Percentiles rank a stretch among this genome's conserved stretches.
phyloP scores from a whole-genome alignment of 2,797 vertebrate genomes.

The Gallinago stenura region DNA sequence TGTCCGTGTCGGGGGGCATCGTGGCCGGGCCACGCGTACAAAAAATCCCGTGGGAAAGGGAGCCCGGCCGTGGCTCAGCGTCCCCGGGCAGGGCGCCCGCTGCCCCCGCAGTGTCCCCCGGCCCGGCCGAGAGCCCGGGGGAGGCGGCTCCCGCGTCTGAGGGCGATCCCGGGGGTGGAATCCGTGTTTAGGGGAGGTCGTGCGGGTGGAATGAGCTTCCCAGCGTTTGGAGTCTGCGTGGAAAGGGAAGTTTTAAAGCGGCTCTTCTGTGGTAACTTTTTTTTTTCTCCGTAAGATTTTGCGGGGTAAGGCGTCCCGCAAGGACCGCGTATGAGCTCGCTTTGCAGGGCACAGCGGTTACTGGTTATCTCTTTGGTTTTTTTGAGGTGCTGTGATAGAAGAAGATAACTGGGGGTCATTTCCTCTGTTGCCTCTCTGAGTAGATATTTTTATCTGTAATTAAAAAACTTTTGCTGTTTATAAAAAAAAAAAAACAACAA shows the following conservation, averaged over 20 bases:
- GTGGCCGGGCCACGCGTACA: too few relatives aligned
- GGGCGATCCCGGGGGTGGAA: rapidly evolving
- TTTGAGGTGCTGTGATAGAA: rapidly evolving
- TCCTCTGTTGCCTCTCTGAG: not conserved
- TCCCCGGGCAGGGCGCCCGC: not conserved
- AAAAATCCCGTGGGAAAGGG: not conserved
- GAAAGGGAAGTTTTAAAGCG: rapidly evolving
- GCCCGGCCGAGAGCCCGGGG: not conserved
- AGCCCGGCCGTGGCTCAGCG: not conserved
- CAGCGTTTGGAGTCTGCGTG: rapidly evolving
- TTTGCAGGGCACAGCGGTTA: rapidly evolving
- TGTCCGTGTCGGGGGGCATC: not conserved
- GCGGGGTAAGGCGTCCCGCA: rapidly evolving
- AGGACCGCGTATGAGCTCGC: rapidly evolving
- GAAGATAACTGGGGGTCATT: rapidly evolving
- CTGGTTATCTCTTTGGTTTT: rapidly evolving
- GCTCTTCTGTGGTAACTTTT: rapidly evolving
- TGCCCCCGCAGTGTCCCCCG: too few relatives aligned
- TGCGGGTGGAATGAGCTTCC: rapidly evolving
- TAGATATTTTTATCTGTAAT: rapidly evolving
- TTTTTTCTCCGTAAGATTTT: rapidly evolving
- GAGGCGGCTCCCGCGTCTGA: not conserved
- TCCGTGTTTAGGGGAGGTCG: not conserved
- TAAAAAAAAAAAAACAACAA: too few relatives aligned
- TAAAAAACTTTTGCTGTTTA: rapidly evolving